Evolutionary conservation across 1,140 invertebrate species (phyloP).

Genomic region (Psilanteris sp.): DNA sequence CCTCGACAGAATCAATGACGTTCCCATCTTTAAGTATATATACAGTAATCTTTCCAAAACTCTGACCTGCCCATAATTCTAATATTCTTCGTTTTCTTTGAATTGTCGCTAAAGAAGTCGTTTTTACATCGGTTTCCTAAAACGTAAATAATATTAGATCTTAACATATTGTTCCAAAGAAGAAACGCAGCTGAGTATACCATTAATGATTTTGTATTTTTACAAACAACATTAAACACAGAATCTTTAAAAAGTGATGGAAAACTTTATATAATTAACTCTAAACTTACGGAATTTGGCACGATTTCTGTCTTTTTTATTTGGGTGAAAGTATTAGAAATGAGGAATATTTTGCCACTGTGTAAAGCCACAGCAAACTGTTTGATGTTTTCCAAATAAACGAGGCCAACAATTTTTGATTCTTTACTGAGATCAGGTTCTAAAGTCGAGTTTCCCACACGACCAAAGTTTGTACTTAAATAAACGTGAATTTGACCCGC

Average conservation of each 20-base stretch:
- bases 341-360: slow-evolving; percentile 88
- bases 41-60: slow-evolving; percentile 86
- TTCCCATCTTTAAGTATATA: slow-evolving; percentile 81
- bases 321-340: slow-evolving; percentile 75
- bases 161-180: no score
- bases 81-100: slow-evolving; percentile 70
- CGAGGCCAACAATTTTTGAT: slow-evolving; percentile 83
- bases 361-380: slow-evolving; percentile 86
- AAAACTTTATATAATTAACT: no score
- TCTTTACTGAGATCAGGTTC: slow-evolving; percentile 79
- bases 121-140: slow-evolving; percentile 69
- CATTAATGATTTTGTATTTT: no score
- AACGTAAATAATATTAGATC: no score
- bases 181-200: no score
- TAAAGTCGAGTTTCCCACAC: slow-evolving; percentile 79
- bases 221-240: no score
- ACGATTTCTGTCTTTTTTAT: slow-evolving; percentile 74
- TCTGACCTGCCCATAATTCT: slow-evolving; percentile 87
- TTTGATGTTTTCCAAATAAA: slow-evolving; percentile 83
- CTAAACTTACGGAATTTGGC: slow-evolving; percentile 48
- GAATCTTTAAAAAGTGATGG: no score
- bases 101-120: slow-evolving; percentile 74
- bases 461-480: slow-evolving; percentile 76
- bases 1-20: slow-evolving; percentile 69
- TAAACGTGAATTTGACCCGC: slow-evolving; percentile 90